phyloP scores from a whole-genome alignment of 2,113 vertebrate genomes.

The Pluvianellus socialis region DNA sequence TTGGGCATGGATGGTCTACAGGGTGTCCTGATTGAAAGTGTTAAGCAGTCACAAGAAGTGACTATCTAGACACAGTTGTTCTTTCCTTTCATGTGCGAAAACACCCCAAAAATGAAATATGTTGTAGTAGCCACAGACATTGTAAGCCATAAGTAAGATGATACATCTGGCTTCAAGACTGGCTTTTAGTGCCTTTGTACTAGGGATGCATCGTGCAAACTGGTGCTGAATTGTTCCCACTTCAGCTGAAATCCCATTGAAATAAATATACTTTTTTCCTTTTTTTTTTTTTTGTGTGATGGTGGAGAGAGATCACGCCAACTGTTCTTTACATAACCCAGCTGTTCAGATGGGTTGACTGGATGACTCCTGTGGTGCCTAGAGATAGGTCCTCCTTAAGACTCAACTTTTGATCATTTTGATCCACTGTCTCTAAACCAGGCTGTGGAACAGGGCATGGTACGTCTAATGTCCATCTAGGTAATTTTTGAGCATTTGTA shows the following conservation, averaged over 20 bases:
- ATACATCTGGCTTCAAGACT: not conserved
- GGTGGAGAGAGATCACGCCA: not conserved
- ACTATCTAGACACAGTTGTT: not conserved
- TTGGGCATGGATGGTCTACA: not conserved
- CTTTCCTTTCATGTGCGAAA: not conserved
- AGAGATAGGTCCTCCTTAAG: not conserved
- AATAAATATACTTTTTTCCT: not conserved
- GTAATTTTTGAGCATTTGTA: not conserved
- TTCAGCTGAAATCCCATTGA: not conserved
- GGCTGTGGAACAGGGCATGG: not conserved
- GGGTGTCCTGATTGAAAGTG: not conserved
- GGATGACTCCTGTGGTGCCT: not conserved
- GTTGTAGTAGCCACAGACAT: not conserved
- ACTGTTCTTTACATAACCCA: fast-evolving
- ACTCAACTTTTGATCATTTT: not conserved
- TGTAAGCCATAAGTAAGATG: not conserved
- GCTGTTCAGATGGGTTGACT: not conserved
- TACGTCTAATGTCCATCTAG: not conserved
- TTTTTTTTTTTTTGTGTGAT: not conserved
- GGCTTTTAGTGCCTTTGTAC: not conserved
- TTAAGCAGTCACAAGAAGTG: not conserved
- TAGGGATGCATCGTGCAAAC: not conserved
- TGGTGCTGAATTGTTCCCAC: not conserved
- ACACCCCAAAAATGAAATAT: not conserved
- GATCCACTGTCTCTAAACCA: not conserved